These are phyloP conservation scores for Speoplatyrhinus poulsoni DNA, from an alignment of 2,113 vertebrate genomes.

Conservation along the genomic window DNA sequence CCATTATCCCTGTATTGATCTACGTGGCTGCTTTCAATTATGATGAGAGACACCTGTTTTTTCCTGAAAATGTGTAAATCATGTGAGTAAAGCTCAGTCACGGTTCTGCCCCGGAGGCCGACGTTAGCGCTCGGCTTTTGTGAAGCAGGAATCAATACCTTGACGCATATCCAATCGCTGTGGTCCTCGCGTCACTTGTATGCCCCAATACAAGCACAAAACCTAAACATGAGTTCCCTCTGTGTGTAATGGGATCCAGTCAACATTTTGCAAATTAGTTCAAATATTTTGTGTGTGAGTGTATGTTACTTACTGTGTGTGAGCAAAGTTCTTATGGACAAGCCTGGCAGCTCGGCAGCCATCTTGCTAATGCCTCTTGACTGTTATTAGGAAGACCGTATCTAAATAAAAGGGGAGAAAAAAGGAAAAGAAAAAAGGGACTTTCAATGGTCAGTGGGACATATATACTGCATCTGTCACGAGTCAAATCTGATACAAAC, in stretches of 20 bases:
- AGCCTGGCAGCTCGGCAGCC: no score
- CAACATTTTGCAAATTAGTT: neutral
- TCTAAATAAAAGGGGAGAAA: no score
- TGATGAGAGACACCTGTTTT: neutral
- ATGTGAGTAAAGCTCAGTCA: constrained; percentile 4
- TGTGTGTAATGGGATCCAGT: neutral
- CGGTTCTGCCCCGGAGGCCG: constrained; percentile 2
- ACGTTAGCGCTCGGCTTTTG: neutral
- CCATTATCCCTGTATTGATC: constrained; percentile 29
- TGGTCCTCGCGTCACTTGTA: neutral
- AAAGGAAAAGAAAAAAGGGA: no score
- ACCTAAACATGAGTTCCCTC: neutral
- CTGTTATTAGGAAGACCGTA: no score
- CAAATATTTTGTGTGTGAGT: no score
- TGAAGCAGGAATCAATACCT: constrained; percentile 12
- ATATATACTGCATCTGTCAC: no score
- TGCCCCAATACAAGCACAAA: no score
- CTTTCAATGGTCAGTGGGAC: no score
- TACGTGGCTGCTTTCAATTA: constrained; percentile 6
- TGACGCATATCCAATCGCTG: neutral
- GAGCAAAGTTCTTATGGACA: no score
- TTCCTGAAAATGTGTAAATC: constrained; percentile 15
- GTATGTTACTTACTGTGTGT: no score
- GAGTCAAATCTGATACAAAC: no score
- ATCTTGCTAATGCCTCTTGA: no score